phyloP scores from a whole-genome alignment of 1,140 invertebrate genomes.

The Eupeodes corollae region DNA sequence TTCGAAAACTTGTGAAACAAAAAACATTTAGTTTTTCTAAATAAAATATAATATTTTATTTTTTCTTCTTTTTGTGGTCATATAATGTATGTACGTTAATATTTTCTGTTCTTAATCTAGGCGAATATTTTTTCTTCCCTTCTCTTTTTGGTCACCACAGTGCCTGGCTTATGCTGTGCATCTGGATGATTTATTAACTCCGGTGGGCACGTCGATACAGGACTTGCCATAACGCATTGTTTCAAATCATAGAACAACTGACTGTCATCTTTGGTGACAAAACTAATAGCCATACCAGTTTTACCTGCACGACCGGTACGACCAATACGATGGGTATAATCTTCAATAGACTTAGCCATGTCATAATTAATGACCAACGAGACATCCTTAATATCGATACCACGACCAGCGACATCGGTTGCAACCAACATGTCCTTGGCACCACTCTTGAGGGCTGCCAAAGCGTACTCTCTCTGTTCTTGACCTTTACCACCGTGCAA shows the following conservation, averaged over 20 bases:
- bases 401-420: slow-evolving; percentile 98
- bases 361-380: slow-evolving; percentile 98
- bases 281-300: slow-evolving; percentile 88
- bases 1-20: no score
- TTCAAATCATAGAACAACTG: slow-evolving; percentile 95
- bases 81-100: neutral
- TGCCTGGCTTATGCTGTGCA: slow-evolving; percentile 94
- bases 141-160: slow-evolving; percentile 85
- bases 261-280: slow-evolving; percentile 95
- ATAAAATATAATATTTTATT: no score
- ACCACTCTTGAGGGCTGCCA: slow-evolving; percentile 88
- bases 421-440: slow-evolving; percentile 98
- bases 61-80: no score
- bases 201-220: slow-evolving; percentile 89
- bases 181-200: slow-evolving; percentile 97
- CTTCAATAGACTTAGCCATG: slow-evolving; percentile 98
- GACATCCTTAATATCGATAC: slow-evolving; percentile 99
- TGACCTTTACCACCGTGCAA: slow-evolving; percentile 99
- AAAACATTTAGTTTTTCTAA: no score
- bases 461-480: slow-evolving; percentile 96
- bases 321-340: slow-evolving; percentile 99
- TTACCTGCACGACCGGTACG: slow-evolving; percentile 98
- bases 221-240: slow-evolving; percentile 76
- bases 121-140: slow-evolving; percentile 92
- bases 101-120: slow-evolving; percentile 35